These are phyloP conservation scores for Beroe ovata DNA, from an alignment of 37 sponge, comb jelly and placozoan genomes.

Conservation along the genomic window DNA sequence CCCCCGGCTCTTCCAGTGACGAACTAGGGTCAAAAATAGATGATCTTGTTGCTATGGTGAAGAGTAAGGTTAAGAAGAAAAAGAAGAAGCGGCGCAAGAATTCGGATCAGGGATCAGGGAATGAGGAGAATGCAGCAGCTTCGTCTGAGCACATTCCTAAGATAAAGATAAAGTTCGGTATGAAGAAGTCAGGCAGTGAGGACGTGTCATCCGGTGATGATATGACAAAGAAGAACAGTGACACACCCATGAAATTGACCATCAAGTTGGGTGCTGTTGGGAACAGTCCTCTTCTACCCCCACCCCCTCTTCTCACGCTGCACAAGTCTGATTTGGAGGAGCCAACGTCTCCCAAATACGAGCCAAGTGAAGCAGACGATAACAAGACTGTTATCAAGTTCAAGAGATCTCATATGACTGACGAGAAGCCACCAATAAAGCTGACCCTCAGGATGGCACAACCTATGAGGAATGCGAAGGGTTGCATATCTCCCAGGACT, in stretches of 20 bases:
- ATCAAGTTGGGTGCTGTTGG: slow-evolving; percentile 50
- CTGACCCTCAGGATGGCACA: slow-evolving; percentile 25
- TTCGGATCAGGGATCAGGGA: neutral
- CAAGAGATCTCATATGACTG: neutral
- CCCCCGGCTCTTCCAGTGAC: slow-evolving; percentile 29
- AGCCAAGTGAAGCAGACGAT: neutral
- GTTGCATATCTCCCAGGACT: slow-evolving; percentile 29
- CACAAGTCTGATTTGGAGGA: neutral
- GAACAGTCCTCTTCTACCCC: slow-evolving; percentile 21
- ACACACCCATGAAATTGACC: slow-evolving; percentile 53
- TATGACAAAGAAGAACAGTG: neutral
- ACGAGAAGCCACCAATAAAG: slow-evolving; percentile 53
- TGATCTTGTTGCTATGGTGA: slow-evolving; percentile 53
- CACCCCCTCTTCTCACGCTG: slow-evolving; percentile 47
- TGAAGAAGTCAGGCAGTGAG: slow-evolving; percentile 5
- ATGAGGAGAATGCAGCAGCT: neutral
- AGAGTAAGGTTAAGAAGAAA: slow-evolving; percentile 60
- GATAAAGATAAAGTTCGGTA: slow-evolving; percentile 44
- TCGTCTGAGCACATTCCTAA: slow-evolving; percentile 18
- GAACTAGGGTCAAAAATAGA: slow-evolving; percentile 49
- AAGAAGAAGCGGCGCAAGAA: slow-evolving; percentile 26
- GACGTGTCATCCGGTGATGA: slow-evolving; percentile 19
- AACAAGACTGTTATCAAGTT: slow-evolving; percentile 3
- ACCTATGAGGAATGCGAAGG: slow-evolving; percentile 39
- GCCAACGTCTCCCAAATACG: slow-evolving; percentile 56